Evolutionary conservation across 2,113 vertebrate genomes (phyloP), one percentile per base, ranked within the genome.

Genomic region (Burhinus bistriatus): DNA sequence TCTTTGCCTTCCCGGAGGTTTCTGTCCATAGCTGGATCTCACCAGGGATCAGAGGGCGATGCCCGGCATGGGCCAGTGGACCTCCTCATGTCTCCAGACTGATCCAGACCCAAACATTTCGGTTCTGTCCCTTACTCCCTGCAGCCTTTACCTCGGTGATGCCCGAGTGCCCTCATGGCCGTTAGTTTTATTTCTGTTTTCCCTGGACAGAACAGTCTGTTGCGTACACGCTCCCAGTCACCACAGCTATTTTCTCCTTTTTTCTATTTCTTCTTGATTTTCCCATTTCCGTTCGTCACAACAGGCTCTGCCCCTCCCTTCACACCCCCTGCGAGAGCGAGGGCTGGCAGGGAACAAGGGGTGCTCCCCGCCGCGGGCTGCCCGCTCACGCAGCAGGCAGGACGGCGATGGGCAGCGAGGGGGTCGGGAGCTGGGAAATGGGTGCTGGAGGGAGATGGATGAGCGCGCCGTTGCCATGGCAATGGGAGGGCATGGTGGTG

Each of bases 391-490:
- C 69, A 25, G 69, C 76, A 64, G 72, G 34, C 22, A 34, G 49
- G 14, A 40, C 55, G 26, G 19, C 1, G 71, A 57, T 47, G 42
- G 85, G 79, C 78, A 59, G 73, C 8, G 55, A 79, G 61, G 91
- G 79, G 73, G 73, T 11, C 40, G 19, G 52, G 93, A 86, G 75
- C 80, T 82, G 57, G 79, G 59, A 87, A 95, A 68, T 4, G 79
- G 89, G 62, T 80, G 38, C 73, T 76, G 68, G 85, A 87, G 59
- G 89, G 71, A 93, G 96, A 96, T 23, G 52, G 97, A 94, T 90
- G 91, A 14, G 4, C 8, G 54, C 30, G 12, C 23, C 11, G 61
- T 94, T 62, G 88, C 68, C 83, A 94, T 83, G 95, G 93, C 47
- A 82, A 95, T 12, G 10, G 3, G 34, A 32, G 87, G 75, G 18